These are phyloP conservation scores for Sciurus vulgaris DNA, from an alignment of 2,797 vertebrate species.

Conservation along the genomic window DNA sequence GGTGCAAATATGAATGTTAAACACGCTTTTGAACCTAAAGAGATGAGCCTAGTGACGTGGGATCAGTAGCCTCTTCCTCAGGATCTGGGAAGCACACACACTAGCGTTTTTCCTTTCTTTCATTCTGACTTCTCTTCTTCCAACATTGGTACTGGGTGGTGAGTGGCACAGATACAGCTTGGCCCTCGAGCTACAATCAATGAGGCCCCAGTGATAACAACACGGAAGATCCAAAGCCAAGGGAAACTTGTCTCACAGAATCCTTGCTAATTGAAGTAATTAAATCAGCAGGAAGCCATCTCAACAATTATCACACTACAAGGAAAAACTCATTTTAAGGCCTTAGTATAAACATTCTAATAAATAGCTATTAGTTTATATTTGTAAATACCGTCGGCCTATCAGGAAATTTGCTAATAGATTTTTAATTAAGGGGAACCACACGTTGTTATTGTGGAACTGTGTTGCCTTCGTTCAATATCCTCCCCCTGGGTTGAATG, in stretches of 20 bases:
- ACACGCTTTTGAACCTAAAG: not conserved
- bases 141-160: not conserved
- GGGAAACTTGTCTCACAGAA: conserved; percentile 76
- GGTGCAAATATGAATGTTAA: not conserved
- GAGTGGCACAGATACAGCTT: not conserved
- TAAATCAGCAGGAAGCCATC: conserved; percentile 84
- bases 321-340: conserved; percentile 81
- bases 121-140: not conserved
- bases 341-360: conserved; percentile 82
- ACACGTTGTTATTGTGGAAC: conserved; percentile 15
- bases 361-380: conserved; percentile 84
- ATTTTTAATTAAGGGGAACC: conserved; percentile 83
- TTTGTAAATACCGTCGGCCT: conserved; percentile 82
- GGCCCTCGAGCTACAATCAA: conserved; percentile 69
- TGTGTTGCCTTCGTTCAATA: not conserved
- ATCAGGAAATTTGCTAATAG: conserved; percentile 84
- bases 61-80: not conserved
- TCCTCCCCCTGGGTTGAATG: not conserved
- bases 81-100: not conserved
- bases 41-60: not conserved
- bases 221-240: conserved; percentile 69
- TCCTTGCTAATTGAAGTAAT: conserved; percentile 84
- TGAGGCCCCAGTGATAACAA: conserved; percentile 62
- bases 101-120: not conserved
- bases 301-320: conserved; percentile 82